phyloP scores from a whole-genome alignment of 2,888 invertebrate species.

The Zelleria hepariella region DNA sequence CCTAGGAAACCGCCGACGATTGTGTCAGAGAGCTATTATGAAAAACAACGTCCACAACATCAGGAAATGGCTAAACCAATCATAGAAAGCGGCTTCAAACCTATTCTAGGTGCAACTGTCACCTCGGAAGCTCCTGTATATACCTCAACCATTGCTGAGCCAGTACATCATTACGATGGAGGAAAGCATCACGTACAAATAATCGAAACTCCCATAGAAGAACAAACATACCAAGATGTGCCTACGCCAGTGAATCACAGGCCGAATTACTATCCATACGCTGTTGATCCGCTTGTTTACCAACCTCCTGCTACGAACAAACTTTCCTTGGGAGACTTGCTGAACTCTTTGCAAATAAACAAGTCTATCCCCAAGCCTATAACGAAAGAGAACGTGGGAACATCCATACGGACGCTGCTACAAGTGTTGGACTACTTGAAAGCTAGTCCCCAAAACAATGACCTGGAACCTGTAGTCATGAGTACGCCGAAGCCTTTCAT shows the following conservation, averaged over 20 bases:
- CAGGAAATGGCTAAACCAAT: slow-evolving; percentile 30
- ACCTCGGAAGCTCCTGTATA: slow-evolving; percentile 32
- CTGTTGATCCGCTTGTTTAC: slow-evolving; percentile 28
- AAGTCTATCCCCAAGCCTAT: slow-evolving; percentile 83
- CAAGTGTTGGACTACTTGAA: slow-evolving; percentile 81
- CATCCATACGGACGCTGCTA: slow-evolving; percentile 82
- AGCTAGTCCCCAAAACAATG: slow-evolving; percentile 48
- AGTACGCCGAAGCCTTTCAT: slow-evolving; percentile 53
- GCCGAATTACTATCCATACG: slow-evolving; percentile 44
- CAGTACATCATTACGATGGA: slow-evolving; percentile 21
- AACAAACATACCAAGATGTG: neutral
- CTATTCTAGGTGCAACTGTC: slow-evolving; percentile 33
- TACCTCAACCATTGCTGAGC: slow-evolving; percentile 24
- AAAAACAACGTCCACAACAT: slow-evolving; percentile 34
- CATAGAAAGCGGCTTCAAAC: slow-evolving; percentile 53
- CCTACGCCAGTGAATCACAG: slow-evolving; percentile 14
- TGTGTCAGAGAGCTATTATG: slow-evolving; percentile 55
- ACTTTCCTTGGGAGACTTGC: slow-evolving; percentile 62
- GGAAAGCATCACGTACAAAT: slow-evolving; percentile 27
- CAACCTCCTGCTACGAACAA: slow-evolving; percentile 28
- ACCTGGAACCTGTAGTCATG: slow-evolving; percentile 38
- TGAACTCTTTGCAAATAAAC: slow-evolving; percentile 80
- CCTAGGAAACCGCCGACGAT: slow-evolving; percentile 37
- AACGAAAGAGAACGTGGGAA: slow-evolving; percentile 83
- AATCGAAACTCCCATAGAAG: slow-evolving; percentile 17